Base-by-base conservation (phyloP, 1,140 invertebrate species). In the Philopotamus ludificatus region DNA sequence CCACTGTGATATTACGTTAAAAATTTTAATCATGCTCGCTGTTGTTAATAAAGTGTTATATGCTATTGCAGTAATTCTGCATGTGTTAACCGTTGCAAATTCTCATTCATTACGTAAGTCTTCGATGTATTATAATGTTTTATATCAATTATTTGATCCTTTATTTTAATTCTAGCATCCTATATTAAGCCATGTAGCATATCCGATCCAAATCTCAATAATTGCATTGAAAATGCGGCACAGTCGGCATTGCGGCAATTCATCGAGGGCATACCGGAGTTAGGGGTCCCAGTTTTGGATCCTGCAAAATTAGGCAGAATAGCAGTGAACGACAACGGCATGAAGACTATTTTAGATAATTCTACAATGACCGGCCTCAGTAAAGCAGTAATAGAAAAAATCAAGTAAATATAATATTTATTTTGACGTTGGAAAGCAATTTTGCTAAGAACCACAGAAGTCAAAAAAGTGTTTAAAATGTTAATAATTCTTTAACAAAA, bases 101-200 rank as follows among this genome's bases (percentile, higher is more conserved):
- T n/a, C n/a, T n/a, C n/a, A n/a, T n/a, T n/a, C n/a, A n/a, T n/a
- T n/a, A n/a, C n/a, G n/a, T n/a, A n/a, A n/a, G n/a, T n/a, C n/a
- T n/a, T n/a, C n/a, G n/a, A n/a, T n/a, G n/a, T n/a, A n/a, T n/a
- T n/a, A n/a, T n/a, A n/a, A n/a, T n/a, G n/a, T n/a, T n/a, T n/a
- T n/a, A n/a, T n/a, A n/a, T n/a, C n/a, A n/a, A n/a, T n/a, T n/a
- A n/a, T n/a, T n/a, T n/a, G n/a, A n/a, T n/a, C n/a, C n/a, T n/a
- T n/a, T n/a, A n/a, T n/a, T n/a, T n/a, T n/a, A n/a, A n/a, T n/a
- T n/a, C n/a, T n/a, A 86, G 84, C 84, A 2, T 73, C 78, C 0
- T 85, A 80, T 74, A 77, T 85, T 26, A 77, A 74, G 21, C 68
- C 80, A 9, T 86, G 84, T 71, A 77, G 77, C 12, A 73, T 75